Evolutionary conservation across 2,797 vertebrate genomes (phyloP).

Genomic region (Hipposideros larvatus): DNA sequence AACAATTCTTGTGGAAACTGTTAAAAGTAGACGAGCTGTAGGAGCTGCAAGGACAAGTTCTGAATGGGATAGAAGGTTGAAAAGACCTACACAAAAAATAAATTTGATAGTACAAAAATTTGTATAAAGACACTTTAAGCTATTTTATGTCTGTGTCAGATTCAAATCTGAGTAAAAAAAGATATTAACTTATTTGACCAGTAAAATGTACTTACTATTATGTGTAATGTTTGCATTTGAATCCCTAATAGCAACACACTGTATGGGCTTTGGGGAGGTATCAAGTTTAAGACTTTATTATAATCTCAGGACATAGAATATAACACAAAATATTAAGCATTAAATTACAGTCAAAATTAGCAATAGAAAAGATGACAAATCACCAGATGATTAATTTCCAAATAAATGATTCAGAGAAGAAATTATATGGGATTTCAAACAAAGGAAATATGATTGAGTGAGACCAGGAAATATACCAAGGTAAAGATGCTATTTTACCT

Average conservation of each 20-base stretch:
- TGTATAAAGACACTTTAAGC: constrained; percentile 23
- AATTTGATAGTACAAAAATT: not conserved
- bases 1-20: constrained; percentile 47
- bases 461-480: not conserved
- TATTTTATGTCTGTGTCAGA: constrained; percentile 2
- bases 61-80: constrained; percentile 13
- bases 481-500: not conserved
- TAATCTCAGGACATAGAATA: not conserved
- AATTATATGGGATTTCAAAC: not conserved
- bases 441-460: not conserved
- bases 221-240: constrained; percentile 7
- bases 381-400: constrained; percentile 29
- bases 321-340: constrained; percentile 34
- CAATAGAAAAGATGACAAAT: not conserved
- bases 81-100: constrained; percentile 28
- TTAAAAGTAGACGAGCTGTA: constrained; percentile 51
- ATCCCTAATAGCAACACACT: not conserved
- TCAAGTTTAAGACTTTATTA: not conserved
- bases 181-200: not conserved
- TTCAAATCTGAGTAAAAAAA: constrained; percentile 36
- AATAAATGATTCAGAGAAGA: constrained; percentile 46
- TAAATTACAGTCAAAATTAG: constrained; percentile 42
- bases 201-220: not conserved
- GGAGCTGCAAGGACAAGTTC: constrained; percentile 37
- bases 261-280: not conserved